phyloP scores from a whole-genome alignment of 2,888 invertebrate species.

The Rhynchonema sp. region DNA sequence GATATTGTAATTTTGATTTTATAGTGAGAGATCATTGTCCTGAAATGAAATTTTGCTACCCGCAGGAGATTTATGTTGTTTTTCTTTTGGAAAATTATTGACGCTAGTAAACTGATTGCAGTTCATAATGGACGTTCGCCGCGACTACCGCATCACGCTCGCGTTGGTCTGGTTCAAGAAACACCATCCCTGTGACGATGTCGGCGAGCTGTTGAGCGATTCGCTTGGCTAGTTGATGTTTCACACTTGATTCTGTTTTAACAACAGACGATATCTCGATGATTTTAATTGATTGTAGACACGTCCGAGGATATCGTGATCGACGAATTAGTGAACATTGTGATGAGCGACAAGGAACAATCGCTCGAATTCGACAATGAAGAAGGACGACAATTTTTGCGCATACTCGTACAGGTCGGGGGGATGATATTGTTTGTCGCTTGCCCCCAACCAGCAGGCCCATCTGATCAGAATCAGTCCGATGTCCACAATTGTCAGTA shows the following conservation, averaged over 20 bases:
- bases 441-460: no score
- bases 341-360: neutral
- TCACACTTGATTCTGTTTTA: no score
- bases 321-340: neutral
- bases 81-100: no score
- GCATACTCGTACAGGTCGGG: constrained; percentile 51
- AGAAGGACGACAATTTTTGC: constrained; percentile 75
- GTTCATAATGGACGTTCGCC: constrained; percentile 87
- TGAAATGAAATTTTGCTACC: no score
- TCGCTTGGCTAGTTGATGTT: neutral
- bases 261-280: neutral
- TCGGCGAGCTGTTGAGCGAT: constrained; percentile 18
- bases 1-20: no score
- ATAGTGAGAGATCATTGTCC: no score
- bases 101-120: constrained; percentile 28
- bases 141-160: constrained; percentile 93
- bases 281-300: neutral
- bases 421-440: neutral
- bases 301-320: neutral
- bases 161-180: constrained; percentile 88
- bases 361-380: constrained; percentile 77
- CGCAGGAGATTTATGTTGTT: no score
- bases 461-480: no score
- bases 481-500: no score
- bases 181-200: constrained; percentile 39